These are phyloP conservation scores for Sinonovacula constricta DNA, from an alignment of 1,140 invertebrate species.

Conservation along the genomic window DNA sequence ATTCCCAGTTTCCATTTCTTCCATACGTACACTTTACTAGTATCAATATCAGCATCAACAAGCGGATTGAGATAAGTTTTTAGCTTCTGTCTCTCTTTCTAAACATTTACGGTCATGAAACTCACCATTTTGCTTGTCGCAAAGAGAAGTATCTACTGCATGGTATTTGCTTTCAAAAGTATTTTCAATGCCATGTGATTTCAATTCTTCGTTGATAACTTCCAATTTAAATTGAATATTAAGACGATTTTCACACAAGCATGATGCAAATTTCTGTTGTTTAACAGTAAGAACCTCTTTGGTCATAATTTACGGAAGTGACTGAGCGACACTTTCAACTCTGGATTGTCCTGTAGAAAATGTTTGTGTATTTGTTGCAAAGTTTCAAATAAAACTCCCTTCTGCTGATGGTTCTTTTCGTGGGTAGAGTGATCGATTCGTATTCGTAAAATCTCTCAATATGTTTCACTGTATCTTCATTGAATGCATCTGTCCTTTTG, in stretches of 20 bases:
- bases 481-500: constrained; percentile 26
- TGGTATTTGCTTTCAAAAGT: constrained; percentile 34
- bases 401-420: constrained; percentile 22
- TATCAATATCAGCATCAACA: not conserved
- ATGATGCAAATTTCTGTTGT: constrained; percentile 8
- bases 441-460: constrained; percentile 28
- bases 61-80: not conserved
- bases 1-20: constrained; percentile 23
- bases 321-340: constrained; percentile 31
- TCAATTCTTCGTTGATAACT: not conserved
- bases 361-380: constrained; percentile 14
- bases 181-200: not conserved
- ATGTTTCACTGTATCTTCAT: not conserved
- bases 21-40: not conserved
- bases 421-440: constrained; percentile 25
- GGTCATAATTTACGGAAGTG: constrained; percentile 26
- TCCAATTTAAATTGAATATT: constrained; percentile 39
- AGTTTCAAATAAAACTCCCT: constrained; percentile 19
- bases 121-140: not conserved
- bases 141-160: constrained; percentile 7
- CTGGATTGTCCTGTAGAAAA: constrained; percentile 21
- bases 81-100: not conserved
- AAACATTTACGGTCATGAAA: constrained; percentile 6
- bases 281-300: constrained; percentile 35
- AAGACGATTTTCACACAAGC: constrained; percentile 47